These are phyloP conservation scores for Drosophila paracracens DNA, from an alignment of 2,888 invertebrate species.

Conservation along the genomic window DNA sequence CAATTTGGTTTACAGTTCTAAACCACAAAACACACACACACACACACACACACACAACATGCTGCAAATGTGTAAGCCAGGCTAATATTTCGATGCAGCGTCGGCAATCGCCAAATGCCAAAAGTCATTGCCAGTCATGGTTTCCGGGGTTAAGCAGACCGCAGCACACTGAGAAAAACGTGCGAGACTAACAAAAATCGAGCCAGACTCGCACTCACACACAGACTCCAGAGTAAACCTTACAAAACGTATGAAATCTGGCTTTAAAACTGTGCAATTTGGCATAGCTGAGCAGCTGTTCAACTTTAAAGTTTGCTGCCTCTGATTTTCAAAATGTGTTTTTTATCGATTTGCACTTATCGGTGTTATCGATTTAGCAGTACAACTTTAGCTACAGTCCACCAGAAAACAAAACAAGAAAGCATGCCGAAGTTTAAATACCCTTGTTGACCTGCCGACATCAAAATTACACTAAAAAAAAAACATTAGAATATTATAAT, in stretches of 20 bases:
- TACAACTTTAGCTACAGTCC: no score
- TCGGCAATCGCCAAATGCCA: slow-evolving; percentile 57
- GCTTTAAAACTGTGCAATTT: not conserved
- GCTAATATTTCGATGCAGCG: slow-evolving; percentile 23
- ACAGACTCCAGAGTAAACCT: not conserved
- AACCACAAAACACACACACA: slow-evolving; percentile 16
- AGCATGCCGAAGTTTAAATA: no score
- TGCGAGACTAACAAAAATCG: slow-evolving; percentile 11
- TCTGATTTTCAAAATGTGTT: not conserved
- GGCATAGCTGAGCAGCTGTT: not conserved
- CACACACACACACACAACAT: not conserved
- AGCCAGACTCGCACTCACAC: slow-evolving; percentile 3
- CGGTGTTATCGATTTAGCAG: not conserved
- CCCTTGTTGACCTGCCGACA: no score
- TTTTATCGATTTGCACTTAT: not conserved
- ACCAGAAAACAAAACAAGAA: no score
- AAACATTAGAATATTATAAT: no score
- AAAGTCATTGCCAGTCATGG: slow-evolving; percentile 69
- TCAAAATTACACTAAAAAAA: no score
- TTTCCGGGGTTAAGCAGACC: slow-evolving; percentile 60
- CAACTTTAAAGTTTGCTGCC: not conserved
- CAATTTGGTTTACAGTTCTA: slow-evolving; percentile 18
- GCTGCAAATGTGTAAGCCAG: slow-evolving; percentile 10
- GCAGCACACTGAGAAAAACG: not conserved
- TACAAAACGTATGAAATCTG: not conserved